Percentiles rank a stretch among this genome's conserved stretches.
These are phyloP conservation scores for Rhingia campestris DNA, from an alignment of 2,888 invertebrate genomes.

Conservation along the genomic window DNA sequence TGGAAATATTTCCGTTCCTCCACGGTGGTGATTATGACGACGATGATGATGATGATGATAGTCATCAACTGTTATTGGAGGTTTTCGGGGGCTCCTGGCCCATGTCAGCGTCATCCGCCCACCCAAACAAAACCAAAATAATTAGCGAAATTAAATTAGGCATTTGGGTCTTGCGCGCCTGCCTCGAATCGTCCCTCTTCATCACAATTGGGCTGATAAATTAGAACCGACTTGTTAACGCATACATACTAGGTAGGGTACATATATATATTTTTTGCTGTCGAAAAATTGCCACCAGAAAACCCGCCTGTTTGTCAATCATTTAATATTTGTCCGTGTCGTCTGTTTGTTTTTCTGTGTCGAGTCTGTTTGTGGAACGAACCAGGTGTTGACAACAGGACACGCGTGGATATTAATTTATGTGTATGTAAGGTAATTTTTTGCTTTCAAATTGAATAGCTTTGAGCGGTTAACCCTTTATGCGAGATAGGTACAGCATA, in stretches of 20 bases:
- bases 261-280: slow-evolving; percentile 11
- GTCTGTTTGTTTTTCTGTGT: slow-evolving; percentile 24
- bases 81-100: neutral
- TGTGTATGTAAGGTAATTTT: slow-evolving; percentile 2
- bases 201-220: slow-evolving; percentile 19
- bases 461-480: slow-evolving; percentile 48
- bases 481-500: neutral
- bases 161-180: slow-evolving; percentile 10
- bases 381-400: slow-evolving; percentile 38
- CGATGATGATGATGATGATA: slow-evolving; percentile 19
- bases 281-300: slow-evolving; percentile 23
- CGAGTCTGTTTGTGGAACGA: slow-evolving; percentile 4
- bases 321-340: slow-evolving; percentile 8
- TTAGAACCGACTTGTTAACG: slow-evolving; percentile 45
- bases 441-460: slow-evolving; percentile 30
- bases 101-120: slow-evolving; percentile 10
- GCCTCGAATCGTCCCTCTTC: neutral
- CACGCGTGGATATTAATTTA: slow-evolving; percentile 19
- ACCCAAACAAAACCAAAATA: slow-evolving; percentile 62
- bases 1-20: slow-evolving; percentile 58
- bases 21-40: slow-evolving; percentile 20
- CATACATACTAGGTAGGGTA: slow-evolving; percentile 7
- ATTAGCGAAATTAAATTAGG: slow-evolving; percentile 72
- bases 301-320: slow-evolving; percentile 43
- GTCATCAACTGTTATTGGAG: slow-evolving; percentile 1